These are phyloP conservation scores for Apolygus lucorum DNA, from an alignment of 1,140 invertebrate species.

Conservation along the genomic window DNA sequence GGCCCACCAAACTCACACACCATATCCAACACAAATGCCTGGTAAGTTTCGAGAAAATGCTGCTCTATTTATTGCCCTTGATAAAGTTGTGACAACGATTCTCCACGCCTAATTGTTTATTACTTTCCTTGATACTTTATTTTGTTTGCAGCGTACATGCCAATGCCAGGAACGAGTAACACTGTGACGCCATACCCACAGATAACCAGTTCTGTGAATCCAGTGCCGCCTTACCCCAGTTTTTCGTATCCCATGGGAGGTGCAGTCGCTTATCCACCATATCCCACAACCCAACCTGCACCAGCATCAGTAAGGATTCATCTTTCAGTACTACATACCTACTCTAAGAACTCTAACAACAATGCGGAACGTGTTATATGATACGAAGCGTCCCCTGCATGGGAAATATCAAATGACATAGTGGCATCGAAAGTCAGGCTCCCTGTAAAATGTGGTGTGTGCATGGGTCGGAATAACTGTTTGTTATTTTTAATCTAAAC, in stretches of 20 bases:
- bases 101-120: too few relatives aligned
- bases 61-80: constrained; percentile 1
- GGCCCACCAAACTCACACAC: constrained; percentile 39
- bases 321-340: too few relatives aligned
- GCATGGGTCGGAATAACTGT: too few relatives aligned
- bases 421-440: too few relatives aligned
- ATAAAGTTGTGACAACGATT: too few relatives aligned
- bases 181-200: constrained; percentile 37
- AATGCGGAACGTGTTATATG: too few relatives aligned
- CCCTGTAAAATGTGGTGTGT: too few relatives aligned
- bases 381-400: too few relatives aligned
- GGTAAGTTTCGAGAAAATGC: constrained; percentile 12
- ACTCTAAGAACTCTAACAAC: too few relatives aligned
- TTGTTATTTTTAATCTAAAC: too few relatives aligned
- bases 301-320: not conserved
- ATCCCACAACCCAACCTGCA: constrained; percentile 15
- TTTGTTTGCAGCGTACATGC: constrained; percentile 48
- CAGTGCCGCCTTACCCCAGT: constrained; percentile 40
- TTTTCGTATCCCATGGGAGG: constrained; percentile 32
- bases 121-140: constrained; percentile 5
- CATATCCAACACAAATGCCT: constrained; percentile 50
- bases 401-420: too few relatives aligned
- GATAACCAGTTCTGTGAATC: constrained; percentile 35
- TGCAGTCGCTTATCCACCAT: constrained; percentile 24
- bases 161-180: constrained; percentile 46